Evolutionary conservation across 2,888 invertebrate species (phyloP), one percentile per base, ranked within the genome.

Genomic region (Chrysomela aeneicollis): DNA sequence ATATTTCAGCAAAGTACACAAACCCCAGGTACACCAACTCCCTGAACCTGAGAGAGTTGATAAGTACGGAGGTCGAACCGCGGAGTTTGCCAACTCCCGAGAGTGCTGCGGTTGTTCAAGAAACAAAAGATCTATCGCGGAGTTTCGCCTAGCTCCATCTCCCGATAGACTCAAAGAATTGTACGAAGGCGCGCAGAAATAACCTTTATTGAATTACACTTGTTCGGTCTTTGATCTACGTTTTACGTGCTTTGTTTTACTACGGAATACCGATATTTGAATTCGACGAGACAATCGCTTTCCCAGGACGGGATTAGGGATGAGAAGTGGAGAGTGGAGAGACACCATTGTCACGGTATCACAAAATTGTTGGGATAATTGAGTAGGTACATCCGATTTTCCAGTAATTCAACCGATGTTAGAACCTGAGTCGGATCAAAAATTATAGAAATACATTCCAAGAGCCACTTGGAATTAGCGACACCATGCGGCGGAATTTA

Each of bases 181-280:
- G 19, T 57, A 35, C 49, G 30, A 37, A 58, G 54, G 53, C 53
- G 55, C 42, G 51, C 62, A 54, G 53, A 62, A 66, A 65, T 59
- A 55, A 66, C 59, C 59, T 66, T 62, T 59, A 66, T 66, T 59
- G 54, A 62, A 66, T 62, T 59, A 66, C 57, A 59, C 66, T 66
- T 55, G 54, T 62, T 62, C 62, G 4, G 37, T 53, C 64, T 64
- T 64, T 60, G 64, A 64, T 60, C 64, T 57, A 50, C 52, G 54
- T 59, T 59, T 54, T 21, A 59, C 50, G 63, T 22, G 63, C 63
- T 46, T 59, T 63, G 49, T 59, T 63, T 59, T 59, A 51, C 26
- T 59, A 58, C 30, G n/a, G 58, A 53, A 63, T 53, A 60, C 32
- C 53, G 42, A 37, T 42, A 42, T 51, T 30, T 22, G 47, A 32